Evolutionary conservation across 2,113 vertebrate species (phyloP), one percentile per base, ranked within the genome.

Genomic region (Boulengeromyrus knoepffleri): DNA sequence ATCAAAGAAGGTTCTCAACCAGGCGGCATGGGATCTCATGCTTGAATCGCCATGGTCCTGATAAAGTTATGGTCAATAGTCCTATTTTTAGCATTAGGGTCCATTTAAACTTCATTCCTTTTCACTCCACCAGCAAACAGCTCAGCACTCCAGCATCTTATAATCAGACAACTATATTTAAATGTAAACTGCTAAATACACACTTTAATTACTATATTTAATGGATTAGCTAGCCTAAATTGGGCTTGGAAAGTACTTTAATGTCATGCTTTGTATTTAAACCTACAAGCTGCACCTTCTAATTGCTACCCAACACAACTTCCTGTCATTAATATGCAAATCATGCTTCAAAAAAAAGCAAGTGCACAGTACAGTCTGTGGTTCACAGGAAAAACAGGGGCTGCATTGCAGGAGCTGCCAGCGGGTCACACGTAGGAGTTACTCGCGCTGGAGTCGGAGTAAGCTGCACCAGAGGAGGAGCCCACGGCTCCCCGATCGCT

Each of bases 151-250:
- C 31, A 8, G 36, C 74, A 80, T 42, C 74, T 80, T 80, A 42
- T 80, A 80, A 80, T 80, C 74, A 80, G 74, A 17, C 13, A 39
- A 39, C 74, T 80, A 80, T 80, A 80, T 80, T 42, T 80, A 80
- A 80, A 80, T 39, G 74, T 5, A 85, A 47, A 85, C 45, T 46
- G 83, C 45, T 85, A 45, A 47, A 85, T 24, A 47, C 19, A 45
- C 83, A 45, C 83, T 85, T 46, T 85, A 85, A 85, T 85, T 45
- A 46, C 83, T 85, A 24, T 39, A 58, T 58, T 85, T 58, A 85
- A 49, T 46, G 89, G 74, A 24, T 84, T 83, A 56, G 49, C 17
- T 47, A 85, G 45, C 21, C 45, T 47, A 46, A 45, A 45, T 2
- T n/a, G 3, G 6, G 39, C 21, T 46, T 24, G 45, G 45, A 3